Base-by-base conservation (phyloP, 2,797 vertebrate genomes). In the Neopelma chrysocephalum region DNA sequence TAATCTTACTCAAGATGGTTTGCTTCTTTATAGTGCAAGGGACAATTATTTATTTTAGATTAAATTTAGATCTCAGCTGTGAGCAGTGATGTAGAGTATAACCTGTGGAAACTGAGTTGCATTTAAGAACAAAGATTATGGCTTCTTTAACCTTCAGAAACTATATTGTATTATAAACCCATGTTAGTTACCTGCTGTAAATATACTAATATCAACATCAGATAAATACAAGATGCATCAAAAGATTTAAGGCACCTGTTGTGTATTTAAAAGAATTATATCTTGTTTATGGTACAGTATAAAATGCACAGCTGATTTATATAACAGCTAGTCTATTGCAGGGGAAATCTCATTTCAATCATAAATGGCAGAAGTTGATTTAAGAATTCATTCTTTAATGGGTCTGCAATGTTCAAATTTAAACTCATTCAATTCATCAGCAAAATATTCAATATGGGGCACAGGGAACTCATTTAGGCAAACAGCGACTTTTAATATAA, bases 351-450 rank as follows among this genome's bases (percentile, higher is more conserved):
- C 98, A 99, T 99, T 99, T 99, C 99, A 99, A 99, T 99, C 99
- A 99, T 98, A 98, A 98, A 98, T 98, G 98, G 98, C 99, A 99
- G 98, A 96, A 97, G 97, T 98, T 99, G 99, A 99, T 99, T 99
- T 99, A 99, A 98, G 98, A 98, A 98, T 98, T 98, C 98, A 98
- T 98, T 98, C 98, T 99, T 99, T 99, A 99, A 99, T 99, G 98
- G 99, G 98, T 98, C 98, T 98, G 98, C 98, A 98, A 98, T 98
- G 98, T 98, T 99, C 98, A 99, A 98, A 99, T 99, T 99, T 99
- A 99, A 99, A 99, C 98, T 98, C 98, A 97, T 98, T 98, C 99
- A 98, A 99, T 99, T 99, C 99, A 99, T 99, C 99, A 99, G 98
- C 98, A 97, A 98, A 99, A 99, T 99, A 99, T 99, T 99, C 99